A percentile compares a stretch with the other conserved stretches of the same genome.
Evolutionary conservation across 2,888 invertebrate species (phyloP).

Genomic region (Parnassius apollo): DNA sequence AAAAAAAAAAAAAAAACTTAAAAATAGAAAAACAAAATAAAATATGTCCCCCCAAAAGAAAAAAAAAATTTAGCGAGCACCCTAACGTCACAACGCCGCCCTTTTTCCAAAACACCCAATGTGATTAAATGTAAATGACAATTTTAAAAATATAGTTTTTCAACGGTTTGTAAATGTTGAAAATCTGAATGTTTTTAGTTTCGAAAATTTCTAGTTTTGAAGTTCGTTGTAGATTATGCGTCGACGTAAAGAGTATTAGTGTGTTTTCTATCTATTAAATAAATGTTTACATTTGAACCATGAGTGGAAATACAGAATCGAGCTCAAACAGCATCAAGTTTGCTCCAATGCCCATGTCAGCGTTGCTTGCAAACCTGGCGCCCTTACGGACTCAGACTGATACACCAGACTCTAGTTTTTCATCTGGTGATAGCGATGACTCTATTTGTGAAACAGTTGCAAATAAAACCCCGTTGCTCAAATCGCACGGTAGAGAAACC

Average conservation of each 20-base stretch:
- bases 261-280: not conserved
- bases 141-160: slow-evolving; percentile 16
- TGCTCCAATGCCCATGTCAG: slow-evolving; percentile 72
- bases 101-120: not conserved
- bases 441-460: slow-evolving; percentile 54
- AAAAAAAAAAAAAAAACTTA: no score
- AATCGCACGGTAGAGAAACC: slow-evolving; percentile 43
- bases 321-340: slow-evolving; percentile 70
- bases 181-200: not conserved
- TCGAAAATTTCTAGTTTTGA: not conserved
- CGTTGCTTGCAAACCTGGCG: slow-evolving; percentile 65
- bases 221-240: not conserved
- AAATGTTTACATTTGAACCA: slow-evolving; percentile 33
- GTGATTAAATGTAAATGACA: not conserved
- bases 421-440: slow-evolving; percentile 62
- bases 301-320: slow-evolving; percentile 64
- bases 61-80: no score
- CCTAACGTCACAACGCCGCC: no score
- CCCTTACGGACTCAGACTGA: slow-evolving; percentile 52
- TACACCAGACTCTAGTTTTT: slow-evolving; percentile 57
- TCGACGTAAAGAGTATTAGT: not conserved
- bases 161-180: slow-evolving; percentile 15
- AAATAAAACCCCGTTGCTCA: slow-evolving; percentile 51
- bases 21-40: no score
- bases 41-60: no score